Base-by-base conservation (phyloP, 2,888 invertebrate genomes). In the Malthinus seriepunctatus region DNA sequence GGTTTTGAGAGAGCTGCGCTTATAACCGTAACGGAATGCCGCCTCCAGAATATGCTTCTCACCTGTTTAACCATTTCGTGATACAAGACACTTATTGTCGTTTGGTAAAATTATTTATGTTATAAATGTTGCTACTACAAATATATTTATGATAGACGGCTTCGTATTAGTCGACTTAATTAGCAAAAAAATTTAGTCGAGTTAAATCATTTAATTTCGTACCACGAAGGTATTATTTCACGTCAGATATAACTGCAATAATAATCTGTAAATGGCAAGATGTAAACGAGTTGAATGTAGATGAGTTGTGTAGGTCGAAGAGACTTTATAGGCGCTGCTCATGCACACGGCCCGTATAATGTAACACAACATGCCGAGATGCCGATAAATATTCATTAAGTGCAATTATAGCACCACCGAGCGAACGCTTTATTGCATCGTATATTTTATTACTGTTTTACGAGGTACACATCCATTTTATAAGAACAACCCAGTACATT, bases 301-400 rank as follows among this genome's bases (percentile, higher is more conserved):
- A 78, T 77, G 76, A 77, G 74, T 74, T 73, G 76, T 74, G 73
- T 75, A 71, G 73, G 73, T 67, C 69, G 73, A 65, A 68, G 68
- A 71, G 71, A 70, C 70, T 74, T 74, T 74, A 74, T 73, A 71
- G 72, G 68, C 68, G 69, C 69, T 71, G 73, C 71, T 73, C 73
- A 74, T 73, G 72, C 73, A 73, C 70, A 71, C 58, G 59, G 51
- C 53, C 60, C 65, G 73, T 73, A 74, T 74, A 75, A 74, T 73
- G 72, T 73, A 74, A 70, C 71, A 68, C 69, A 69, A 71, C 73
- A 70, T 71, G 70, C 68, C 69, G 73, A 75, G 75, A 75, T 75
- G 75, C 73, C 78, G 73, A 78, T 78, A 78, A 78, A 78, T 78
- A 78, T 78, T 78, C 78, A 78, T 78, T 78, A 78, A 76, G 75